phyloP scores from a whole-genome alignment of 2,113 vertebrate genomes.

The Rhadina sibilatrix region DNA sequence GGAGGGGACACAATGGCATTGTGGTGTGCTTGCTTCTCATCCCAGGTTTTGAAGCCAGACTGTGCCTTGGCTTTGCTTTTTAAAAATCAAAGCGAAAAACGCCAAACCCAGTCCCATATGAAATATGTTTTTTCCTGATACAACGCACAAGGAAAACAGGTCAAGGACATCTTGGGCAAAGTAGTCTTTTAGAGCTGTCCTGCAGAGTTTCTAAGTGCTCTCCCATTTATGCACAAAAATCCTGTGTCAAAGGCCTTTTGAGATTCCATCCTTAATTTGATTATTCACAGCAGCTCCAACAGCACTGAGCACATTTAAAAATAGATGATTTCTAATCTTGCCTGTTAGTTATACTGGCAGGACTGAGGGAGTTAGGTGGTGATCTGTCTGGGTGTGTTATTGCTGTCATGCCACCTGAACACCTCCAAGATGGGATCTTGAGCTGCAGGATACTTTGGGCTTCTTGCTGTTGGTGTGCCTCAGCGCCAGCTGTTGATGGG shows the following conservation, averaged over 20 bases:
- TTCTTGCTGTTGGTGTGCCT: neutral
- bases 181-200: neutral
- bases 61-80: neutral
- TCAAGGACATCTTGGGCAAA: neutral
- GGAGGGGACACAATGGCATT: neutral
- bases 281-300: neutral
- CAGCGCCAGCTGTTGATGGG: fast-evolving
- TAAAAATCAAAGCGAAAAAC: neutral
- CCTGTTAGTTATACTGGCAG: neutral
- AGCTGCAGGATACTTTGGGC: neutral
- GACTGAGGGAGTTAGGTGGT: neutral
- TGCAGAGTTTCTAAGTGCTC: neutral
- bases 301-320: neutral
- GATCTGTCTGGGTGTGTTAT: neutral
- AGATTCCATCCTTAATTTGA: conserved; percentile 18
- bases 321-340: neutral
- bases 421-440: neutral
- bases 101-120: neutral
- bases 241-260: neutral
- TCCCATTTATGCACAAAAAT: conserved; percentile 36
- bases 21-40: neutral
- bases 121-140: neutral
- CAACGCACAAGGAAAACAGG: neutral
- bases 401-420: neutral
- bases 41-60: neutral